Evolutionary conservation across 2,113 vertebrate genomes (phyloP), one percentile per base, ranked within the genome.

Genomic region (Tympanuchus pallidicinctus): DNA sequence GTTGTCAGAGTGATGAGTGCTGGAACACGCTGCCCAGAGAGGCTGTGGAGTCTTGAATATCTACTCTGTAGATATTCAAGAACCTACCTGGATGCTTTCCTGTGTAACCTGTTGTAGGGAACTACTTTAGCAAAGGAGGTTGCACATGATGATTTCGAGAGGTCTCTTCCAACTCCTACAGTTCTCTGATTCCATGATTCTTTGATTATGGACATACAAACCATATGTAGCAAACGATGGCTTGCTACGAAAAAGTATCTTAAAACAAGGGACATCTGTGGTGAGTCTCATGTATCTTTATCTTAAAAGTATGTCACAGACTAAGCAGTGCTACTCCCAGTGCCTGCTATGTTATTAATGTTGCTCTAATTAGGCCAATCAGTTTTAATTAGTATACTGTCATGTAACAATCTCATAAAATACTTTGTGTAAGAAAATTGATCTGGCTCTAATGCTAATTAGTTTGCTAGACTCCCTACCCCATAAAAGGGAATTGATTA

Each of bases 401-500:
- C 95, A 92, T 96, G 96, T 95, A 97, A 96, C 95, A 96, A 96
- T 97, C 94, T 97, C 97, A 97, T 97, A 96, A 97, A 97, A 97
- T 87, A 87, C 94, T 86, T 79, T 79, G 90, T 93, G 63, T 90
- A 95, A 81, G 94, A 96, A 97, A 98, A 98, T 96, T 97, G 97
- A 97, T 97, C 95, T 94, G 86, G 92, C 40, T 95, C 74, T 97
- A 94, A 96, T 97, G 85, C 71, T 98, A 97, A 97, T 98, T 97
- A 97, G 90, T 95, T 90, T 93, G 65, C 83, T 83, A 63, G 91
- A 81, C 61, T 94, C 75, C 59, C 48, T 97, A 60, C 72, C 86
- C 96, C 97, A 95, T 91, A 95, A 97, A 96, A 90, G 91, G 89
- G 86, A 97, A 98, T 94, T 97, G 97, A 98, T 97, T 97, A 57